A percentile compares a stretch with the other conserved stretches of the same genome.
Evolutionary conservation across 2,888 invertebrate genomes (phyloP).

Genomic region (Masnerella sp.): DNA sequence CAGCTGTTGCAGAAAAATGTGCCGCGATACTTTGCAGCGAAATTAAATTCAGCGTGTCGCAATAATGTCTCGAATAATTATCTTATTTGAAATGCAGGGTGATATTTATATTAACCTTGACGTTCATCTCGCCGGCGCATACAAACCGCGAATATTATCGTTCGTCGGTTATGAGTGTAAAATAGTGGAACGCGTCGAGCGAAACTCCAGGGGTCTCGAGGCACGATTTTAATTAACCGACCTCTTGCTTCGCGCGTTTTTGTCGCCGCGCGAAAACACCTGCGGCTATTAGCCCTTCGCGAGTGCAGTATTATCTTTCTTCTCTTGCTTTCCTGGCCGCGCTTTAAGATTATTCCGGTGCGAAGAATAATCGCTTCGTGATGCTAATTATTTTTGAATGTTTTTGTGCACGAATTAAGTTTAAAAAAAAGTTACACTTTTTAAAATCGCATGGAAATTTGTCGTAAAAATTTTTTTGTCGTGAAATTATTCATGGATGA

Average conservation of each 20-base stretch:
- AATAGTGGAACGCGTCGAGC: conserved; percentile 34
- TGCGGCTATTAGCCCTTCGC: conserved; percentile 55
- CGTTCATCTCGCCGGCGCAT: conserved; percentile 33
- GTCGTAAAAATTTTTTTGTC: too few species aligned
- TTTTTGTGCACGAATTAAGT: too few species aligned
- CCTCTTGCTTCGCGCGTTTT: conserved; percentile 51
- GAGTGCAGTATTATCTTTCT: conserved; percentile 39
- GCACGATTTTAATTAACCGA: conserved; percentile 61
- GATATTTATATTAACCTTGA: conserved; percentile 35
- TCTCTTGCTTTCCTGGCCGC: background rate
- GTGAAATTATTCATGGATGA: too few species aligned
- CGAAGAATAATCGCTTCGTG: conserved; percentile 28
- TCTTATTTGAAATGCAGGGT: conserved; percentile 23
- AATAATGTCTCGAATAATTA: conserved; percentile 27
- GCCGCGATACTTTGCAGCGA: background rate
- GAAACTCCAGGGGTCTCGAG: conserved; percentile 43
- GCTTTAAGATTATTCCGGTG: conserved; percentile 20
- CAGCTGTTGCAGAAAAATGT: background rate
- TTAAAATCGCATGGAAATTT: too few species aligned
- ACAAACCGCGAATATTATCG: conserved; percentile 45
- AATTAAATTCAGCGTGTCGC: conserved; percentile 13
- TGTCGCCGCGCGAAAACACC: conserved; percentile 57
- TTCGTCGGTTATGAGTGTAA: conserved; percentile 36
- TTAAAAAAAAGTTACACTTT: too few species aligned
- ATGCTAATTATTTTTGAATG: conserved; percentile 40